Base-by-base conservation (phyloP, 2,113 vertebrate species). In the Gasterosteus nipponicus region DNA sequence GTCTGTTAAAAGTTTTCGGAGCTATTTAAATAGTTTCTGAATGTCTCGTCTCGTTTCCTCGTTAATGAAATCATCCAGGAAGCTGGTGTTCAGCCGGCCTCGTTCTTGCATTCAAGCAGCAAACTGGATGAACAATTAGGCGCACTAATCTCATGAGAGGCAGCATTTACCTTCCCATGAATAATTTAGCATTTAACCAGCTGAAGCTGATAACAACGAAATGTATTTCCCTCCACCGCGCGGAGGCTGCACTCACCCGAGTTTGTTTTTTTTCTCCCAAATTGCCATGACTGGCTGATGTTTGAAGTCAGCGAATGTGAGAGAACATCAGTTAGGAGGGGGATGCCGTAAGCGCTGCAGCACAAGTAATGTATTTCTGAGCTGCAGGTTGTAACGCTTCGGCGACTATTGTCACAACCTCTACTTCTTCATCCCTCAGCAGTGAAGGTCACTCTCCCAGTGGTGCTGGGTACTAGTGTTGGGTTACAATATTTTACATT, bases 171-270 rank as follows among this genome's bases (percentile, higher is more conserved):
- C 76, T 77, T 75, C 75, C 74, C 44, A 90, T 92, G 87, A 93
- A 93, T 93, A 90, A 93, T 91, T 92, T 78, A 88, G 75, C 79
- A 87, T 87, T 87, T 88, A 85, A 86, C 87, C 81, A 89, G 57
- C 74, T 87, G 44, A 71, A 78, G 87, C 83, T 70, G 86, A 91
- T 92, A 88, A 87, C 63, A 72, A 72, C n/a, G 11, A 85, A 89
- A 87, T 59, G 78, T 63, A 70, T 88, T 88, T 88, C 69, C 49
- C 58, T 82, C 46, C 73, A 83, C 88, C 73, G 81, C 81, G 62
- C 16, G 22, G 51, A 72, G 58, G 74, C 80, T 51, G 69, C 26
- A 42, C 68, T 42, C 2, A 5, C 3, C 18, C 12, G 54, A 5
- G 4, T 78, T 47, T 87, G 4, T 38, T 82, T 81, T 66, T 44